Base-by-base conservation (phyloP, 2,797 vertebrate genomes). In the Enteromius argenteus region DNA sequence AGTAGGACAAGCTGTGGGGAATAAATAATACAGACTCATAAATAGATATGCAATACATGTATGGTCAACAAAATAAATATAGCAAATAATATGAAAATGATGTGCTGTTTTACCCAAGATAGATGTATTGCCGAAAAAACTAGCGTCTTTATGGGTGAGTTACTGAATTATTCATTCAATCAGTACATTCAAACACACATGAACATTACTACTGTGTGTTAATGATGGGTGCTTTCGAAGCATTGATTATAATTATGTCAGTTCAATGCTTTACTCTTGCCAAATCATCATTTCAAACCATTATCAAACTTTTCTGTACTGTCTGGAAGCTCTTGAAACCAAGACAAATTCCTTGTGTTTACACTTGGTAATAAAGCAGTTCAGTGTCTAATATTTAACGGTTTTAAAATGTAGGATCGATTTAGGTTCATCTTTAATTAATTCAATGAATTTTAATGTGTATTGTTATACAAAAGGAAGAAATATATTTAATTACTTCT, bases 1-100 rank as follows among this genome's bases (percentile, higher is more conserved):
- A 82, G 89, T 88, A 0, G 98, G 97, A 88, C 98, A 99, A 53
- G 90, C 98, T 99, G 89, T 0, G 0, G 19, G 32, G 4, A 64
- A 72, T 56, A 75, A 37, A 14, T 2, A 60, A 76, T 9, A 58
- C 73, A 23, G 21, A 58, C 9, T 1, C 2, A 4, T 39, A 10
- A 37, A 37, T 73, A 53, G 46, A 53, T 53, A 21, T 10, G 0
- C 21, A 58, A 11, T 15, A n/a, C 23, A 46, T 17, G 7, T 21
- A 37, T 37, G 15, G 11, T 8, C 21, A 56, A 35, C 30, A 49
- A 62, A 14, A 30, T 14, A 4, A 62, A 62, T 30, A 51, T 35
- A 32, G 42, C 11, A 73, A 73, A 27, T 71, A 27, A 46, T 71
- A 42, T 14, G 2, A 23, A 27, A 27, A 71, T 71, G 15, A 44